phyloP scores from a whole-genome alignment of 30 jellyfish, hydroid and myxozoan genomes.

The Euphysa ruthae region DNA sequence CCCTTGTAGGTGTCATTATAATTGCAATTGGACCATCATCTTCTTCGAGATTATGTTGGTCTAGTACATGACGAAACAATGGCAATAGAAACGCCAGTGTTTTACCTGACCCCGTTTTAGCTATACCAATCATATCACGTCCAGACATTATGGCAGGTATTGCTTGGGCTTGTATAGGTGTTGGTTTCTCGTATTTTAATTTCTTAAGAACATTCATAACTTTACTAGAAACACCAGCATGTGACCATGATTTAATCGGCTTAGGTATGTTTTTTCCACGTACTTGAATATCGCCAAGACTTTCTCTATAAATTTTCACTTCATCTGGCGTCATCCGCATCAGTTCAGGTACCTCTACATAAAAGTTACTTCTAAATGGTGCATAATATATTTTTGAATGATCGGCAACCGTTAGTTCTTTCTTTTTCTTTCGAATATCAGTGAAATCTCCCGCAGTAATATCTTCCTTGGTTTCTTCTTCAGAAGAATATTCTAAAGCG shows the following conservation, averaged over 20 bases:
- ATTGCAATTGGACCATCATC: conserved; percentile 98
- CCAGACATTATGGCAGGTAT: conserved; percentile 99
- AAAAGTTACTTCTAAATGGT: conserved; percentile 70
- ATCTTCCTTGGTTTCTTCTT: conserved; percentile 60
- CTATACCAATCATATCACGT: conserved; percentile 97
- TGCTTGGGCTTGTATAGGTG: conserved; percentile 99
- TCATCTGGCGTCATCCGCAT: conserved; percentile 81
- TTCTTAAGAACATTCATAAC: conserved; percentile 66
- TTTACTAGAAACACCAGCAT: conserved; percentile 69
- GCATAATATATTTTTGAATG: conserved; percentile 81
- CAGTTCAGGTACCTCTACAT: conserved; percentile 96
- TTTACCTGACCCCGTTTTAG: conserved; percentile 99
- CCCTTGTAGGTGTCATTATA: conserved; percentile 98
- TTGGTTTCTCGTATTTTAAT: conserved; percentile 79
- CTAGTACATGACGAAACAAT: conserved; percentile 95
- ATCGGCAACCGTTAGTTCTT: conserved; percentile 82
- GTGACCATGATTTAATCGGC: conserved; percentile 97
- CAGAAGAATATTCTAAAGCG: conserved; percentile 90
- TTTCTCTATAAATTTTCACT: conserved; percentile 66
- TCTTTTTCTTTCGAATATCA: conserved; percentile 72
- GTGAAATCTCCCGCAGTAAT: conserved; percentile 57
- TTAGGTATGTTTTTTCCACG: conserved; percentile 92
- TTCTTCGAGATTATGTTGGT: conserved; percentile 76
- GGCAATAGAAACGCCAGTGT: conserved; percentile 93
- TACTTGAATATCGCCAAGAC: conserved; percentile 69